phyloP scores from a whole-genome alignment of 2,113 vertebrate genomes.

The Montifringilla adamsi region DNA sequence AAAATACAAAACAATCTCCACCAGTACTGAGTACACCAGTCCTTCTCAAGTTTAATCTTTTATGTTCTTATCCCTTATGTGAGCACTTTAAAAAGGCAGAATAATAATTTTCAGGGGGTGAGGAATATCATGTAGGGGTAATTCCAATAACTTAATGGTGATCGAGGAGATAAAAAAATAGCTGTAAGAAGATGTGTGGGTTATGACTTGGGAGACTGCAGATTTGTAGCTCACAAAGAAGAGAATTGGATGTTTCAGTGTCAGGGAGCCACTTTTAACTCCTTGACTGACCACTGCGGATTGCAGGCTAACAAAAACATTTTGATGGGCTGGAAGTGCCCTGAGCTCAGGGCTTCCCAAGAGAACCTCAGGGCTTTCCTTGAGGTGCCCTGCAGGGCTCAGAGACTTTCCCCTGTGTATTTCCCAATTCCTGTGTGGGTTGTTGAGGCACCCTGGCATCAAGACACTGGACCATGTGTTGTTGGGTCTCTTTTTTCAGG shows the following conservation, averaged over 20 bases:
- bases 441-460: neutral
- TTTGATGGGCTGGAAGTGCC: neutral
- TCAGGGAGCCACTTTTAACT: neutral
- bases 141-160: neutral
- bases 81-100: neutral
- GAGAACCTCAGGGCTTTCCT: neutral
- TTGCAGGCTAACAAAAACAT: neutral
- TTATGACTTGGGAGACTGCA: neutral
- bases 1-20: neutral
- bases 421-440: neutral
- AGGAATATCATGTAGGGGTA: neutral
- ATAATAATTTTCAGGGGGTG: neutral
- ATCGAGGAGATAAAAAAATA: neutral
- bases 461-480: neutral
- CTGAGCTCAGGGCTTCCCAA: neutral
- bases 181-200: neutral
- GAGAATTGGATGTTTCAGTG: neutral
- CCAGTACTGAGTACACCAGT: fast-evolving
- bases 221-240: neutral
- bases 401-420: neutral
- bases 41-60: neutral
- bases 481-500: neutral
- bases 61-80: neutral
- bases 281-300: neutral
- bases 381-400: neutral